phyloP scores from a whole-genome alignment of 2,797 vertebrate genomes.

The Xiphophorus birchmanni region DNA sequence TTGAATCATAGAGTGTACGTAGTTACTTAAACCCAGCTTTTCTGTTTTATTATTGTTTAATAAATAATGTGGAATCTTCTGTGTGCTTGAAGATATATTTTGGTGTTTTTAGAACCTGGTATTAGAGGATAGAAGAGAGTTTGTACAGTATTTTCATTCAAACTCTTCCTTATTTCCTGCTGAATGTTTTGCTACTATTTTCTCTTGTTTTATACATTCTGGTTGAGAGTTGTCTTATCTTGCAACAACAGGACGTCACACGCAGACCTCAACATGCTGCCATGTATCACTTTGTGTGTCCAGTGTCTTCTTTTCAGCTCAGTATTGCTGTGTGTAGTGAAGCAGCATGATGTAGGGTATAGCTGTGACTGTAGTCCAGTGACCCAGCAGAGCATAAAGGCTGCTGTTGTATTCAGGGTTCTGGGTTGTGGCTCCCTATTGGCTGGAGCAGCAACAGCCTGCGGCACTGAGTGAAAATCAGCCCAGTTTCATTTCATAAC shows the following conservation, averaged over 20 bases:
- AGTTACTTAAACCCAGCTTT: background rate
- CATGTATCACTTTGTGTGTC: slow-evolving; percentile 34
- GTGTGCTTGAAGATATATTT: background rate
- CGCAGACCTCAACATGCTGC: slow-evolving; percentile 11
- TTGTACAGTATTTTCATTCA: background rate
- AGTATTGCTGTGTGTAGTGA: slow-evolving; percentile 25
- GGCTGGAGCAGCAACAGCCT: slow-evolving; percentile 27
- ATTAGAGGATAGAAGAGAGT: background rate
- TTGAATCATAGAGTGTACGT: background rate
- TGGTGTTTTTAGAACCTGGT: background rate
- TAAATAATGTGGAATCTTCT: background rate
- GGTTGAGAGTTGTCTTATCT: slow-evolving; percentile 57
- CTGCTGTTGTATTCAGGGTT: slow-evolving; percentile 52
- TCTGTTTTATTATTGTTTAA: background rate
- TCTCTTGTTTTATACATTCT: slow-evolving; percentile 40
- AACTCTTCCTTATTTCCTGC: slow-evolving; percentile 19
- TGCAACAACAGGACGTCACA: slow-evolving; percentile 62
- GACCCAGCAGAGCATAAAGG: slow-evolving; percentile 62
- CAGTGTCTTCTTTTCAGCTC: slow-evolving; percentile 3
- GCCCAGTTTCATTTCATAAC: slow-evolving; percentile 46
- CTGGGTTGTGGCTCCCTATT: slow-evolving; percentile 50
- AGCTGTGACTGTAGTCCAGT: slow-evolving; percentile 37
- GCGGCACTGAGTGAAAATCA: slow-evolving; percentile 30
- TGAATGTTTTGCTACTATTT: slow-evolving; percentile 41
- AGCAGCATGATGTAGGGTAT: slow-evolving; percentile 32